These are phyloP conservation scores for Lamellibrachia satsuma DNA, from an alignment of 2,888 invertebrate genomes.

Conservation along the genomic window DNA sequence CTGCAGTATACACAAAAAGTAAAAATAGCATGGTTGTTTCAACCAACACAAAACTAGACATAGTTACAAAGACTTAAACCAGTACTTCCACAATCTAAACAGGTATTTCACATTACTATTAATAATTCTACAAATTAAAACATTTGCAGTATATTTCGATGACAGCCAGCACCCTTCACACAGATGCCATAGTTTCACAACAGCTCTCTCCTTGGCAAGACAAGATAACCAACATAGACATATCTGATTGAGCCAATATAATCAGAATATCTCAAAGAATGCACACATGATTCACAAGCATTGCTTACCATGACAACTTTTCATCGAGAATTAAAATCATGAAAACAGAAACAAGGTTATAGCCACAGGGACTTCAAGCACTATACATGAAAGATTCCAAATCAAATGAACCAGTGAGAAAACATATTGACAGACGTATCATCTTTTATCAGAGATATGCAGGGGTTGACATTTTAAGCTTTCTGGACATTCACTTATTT, in stretches of 20 bases:
- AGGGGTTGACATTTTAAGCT: neutral
- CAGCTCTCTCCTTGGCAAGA: neutral
- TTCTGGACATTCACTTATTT: neutral
- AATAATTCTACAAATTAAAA: too few species aligned
- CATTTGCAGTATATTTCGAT: neutral
- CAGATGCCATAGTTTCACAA: neutral
- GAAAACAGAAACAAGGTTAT: neutral
- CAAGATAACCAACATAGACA: neutral
- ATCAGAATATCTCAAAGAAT: neutral
- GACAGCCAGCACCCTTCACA: neutral
- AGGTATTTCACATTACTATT: too few species aligned
- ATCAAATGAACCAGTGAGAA: neutral
- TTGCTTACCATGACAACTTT: neutral
- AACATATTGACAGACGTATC: neutral
- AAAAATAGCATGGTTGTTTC: too few species aligned
- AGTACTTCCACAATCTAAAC: too few species aligned
- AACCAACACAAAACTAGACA: too few species aligned
- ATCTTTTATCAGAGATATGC: neutral
- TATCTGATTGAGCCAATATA: neutral
- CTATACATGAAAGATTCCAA: neutral
- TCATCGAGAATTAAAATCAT: neutral
- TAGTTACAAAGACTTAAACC: too few species aligned
- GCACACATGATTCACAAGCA: neutral
- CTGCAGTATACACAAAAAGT: too few species aligned
- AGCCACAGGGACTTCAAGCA: neutral